Conservation (phyloP, 2,113 vertebrate genomes). For the Acinonyx jubatus region DNA sequence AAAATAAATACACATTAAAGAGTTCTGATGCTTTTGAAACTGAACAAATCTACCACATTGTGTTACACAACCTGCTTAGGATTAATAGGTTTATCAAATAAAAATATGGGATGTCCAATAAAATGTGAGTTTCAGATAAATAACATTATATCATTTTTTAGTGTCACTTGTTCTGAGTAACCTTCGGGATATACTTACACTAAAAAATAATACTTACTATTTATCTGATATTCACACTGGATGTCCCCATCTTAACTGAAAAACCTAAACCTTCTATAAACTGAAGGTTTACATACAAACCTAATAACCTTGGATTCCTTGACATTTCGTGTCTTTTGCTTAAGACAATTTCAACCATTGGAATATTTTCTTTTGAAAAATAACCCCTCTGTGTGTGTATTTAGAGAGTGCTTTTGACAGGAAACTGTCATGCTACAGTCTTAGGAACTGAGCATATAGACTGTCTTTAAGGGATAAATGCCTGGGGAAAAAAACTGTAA, state of each 20-base stretch:
- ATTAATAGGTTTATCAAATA: slow-evolving; percentile 12
- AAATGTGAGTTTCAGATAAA: slow-evolving; percentile 36
- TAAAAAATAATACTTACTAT: not conserved
- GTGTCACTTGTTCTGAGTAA: not conserved
- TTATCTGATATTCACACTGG: not conserved
- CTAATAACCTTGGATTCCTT: not conserved
- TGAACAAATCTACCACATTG: not conserved
- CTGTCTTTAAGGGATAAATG: not conserved
- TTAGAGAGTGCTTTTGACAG: not conserved
- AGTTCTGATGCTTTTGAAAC: slow-evolving; percentile 41
- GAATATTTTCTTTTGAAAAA: not conserved
- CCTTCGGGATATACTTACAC: not conserved
- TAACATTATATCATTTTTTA: not conserved
- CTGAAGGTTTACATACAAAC: not conserved
- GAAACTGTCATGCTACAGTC: not conserved
- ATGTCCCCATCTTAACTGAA: not conserved
- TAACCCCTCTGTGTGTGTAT: not conserved
- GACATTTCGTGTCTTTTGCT: not conserved
- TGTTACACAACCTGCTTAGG: not conserved
- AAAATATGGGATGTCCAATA: not conserved
- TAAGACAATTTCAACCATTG: not conserved
- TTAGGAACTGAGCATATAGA: not conserved
- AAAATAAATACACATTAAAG: not conserved
- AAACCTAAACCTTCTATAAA: not conserved
- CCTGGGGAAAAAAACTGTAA: not conserved